Conservation (phyloP, 1,140 invertebrate genomes). For the Goniozus legneri region DNA sequence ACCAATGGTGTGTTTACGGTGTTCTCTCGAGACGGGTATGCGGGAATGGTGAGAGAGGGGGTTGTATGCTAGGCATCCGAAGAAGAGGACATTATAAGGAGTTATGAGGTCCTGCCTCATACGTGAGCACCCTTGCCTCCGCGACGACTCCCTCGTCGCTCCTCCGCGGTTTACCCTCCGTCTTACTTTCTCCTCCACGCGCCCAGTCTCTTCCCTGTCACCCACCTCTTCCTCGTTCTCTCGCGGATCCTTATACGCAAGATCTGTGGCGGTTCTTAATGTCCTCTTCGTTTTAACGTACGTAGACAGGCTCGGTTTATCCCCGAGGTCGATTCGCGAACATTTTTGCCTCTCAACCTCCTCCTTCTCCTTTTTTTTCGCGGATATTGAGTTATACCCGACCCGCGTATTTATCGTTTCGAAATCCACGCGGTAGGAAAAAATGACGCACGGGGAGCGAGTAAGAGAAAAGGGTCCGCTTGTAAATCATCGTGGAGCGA, state of each 20-base stretch:
- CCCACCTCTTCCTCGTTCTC: conserved; percentile 24
- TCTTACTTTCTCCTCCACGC: conserved; percentile 19
- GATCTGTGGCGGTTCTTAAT: conserved; percentile 53
- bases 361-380: conserved; percentile 36
- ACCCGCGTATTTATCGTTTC: conserved; percentile 47
- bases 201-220: conserved; percentile 20
- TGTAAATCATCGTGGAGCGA: neutral
- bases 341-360: conserved; percentile 48
- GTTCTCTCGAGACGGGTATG: conserved; percentile 36
- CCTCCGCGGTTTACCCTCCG: conserved; percentile 17
- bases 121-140: conserved; percentile 47
- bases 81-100: conserved; percentile 55
- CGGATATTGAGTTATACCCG: conserved; percentile 53
- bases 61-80: conserved; percentile 53
- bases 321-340: conserved; percentile 49
- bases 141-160: conserved; percentile 16
- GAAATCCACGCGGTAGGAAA: no score
- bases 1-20: conserved; percentile 41
- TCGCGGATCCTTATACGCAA: conserved; percentile 46
- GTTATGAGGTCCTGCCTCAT: conserved; percentile 54
- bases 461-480: neutral
- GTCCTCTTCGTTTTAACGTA: conserved; percentile 54
- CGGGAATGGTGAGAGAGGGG: conserved; percentile 45
- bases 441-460: no score
- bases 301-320: conserved; percentile 40